Base-by-base conservation (phyloP, 1,140 invertebrate species). In the Andrena cerasifolii region DNA sequence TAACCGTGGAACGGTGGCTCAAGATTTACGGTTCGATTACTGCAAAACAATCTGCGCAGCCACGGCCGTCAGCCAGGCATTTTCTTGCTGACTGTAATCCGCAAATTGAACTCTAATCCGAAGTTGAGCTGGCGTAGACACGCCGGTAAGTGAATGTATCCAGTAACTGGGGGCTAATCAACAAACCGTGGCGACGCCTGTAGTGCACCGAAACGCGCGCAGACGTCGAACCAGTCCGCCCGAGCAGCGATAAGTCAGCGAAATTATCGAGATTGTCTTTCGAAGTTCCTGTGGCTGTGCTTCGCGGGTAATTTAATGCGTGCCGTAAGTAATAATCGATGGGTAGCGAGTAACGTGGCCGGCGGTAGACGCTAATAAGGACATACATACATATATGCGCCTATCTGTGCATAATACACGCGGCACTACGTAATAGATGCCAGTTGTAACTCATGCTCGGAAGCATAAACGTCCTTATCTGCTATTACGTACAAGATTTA, bases 251-350 rank as follows among this genome's bases (percentile, higher is more conserved):
- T 83, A 81, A 83, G 80, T 85, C 78, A 79, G 74, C 72, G 72
- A 82, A 84, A 87, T 87, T 87, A 87, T 87, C 83, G 83, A 73
- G 68, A 86, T 83, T 83, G 85, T 87, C 85, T 87, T 87, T 86
- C 78, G 67, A 80, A 85, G 78, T 85, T 87, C 21, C 72, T 70
- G 54, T 18, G 56, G 36, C 26, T 21, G 53, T 61, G 67, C 59
- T 85, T 79, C 85, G 72, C 70, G 51, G 75, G 51, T 85, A 87
- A 87, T 87, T 86, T 85, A 87, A 45, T 51, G 78, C 56, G 40
- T 74, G 49, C 62, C 71, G 72, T 87, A 87, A 87, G 86, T 87
- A 87, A 85, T 85, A 84, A 87, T 87, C 86, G 79, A 86, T 83
- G 85, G 72, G 67, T 53, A 40, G 63, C 71, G 80, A 83, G 80